These are phyloP conservation scores for Ichneumon xanthorius DNA, from an alignment of 2,888 invertebrate genomes.

Conservation along the genomic window DNA sequence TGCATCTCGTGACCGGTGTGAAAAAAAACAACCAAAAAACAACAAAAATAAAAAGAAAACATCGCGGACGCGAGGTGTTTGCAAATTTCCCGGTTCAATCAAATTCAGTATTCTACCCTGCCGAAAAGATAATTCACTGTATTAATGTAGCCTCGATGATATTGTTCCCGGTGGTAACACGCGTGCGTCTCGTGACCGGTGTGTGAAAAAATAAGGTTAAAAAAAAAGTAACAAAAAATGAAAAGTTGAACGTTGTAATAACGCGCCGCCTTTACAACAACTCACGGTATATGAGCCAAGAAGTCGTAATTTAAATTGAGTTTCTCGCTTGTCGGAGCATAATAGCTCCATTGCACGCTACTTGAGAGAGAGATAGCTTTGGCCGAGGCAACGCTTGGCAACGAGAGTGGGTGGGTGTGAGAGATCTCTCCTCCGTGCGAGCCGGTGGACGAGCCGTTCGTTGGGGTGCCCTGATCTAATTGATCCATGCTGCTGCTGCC, in stretches of 20 bases:
- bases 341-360: constrained; percentile 80
- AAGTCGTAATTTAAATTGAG: constrained; percentile 80
- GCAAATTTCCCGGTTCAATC: no score
- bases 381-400: constrained; percentile 48
- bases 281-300: constrained; percentile 37
- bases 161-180: constrained; percentile 4
- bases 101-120: not conserved
- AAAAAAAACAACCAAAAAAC: not conserved
- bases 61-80: no score
- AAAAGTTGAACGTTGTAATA: constrained; percentile 43
- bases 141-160: not conserved
- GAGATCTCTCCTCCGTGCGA: constrained; percentile 72
- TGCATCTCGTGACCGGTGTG: not conserved
- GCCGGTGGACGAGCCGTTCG: constrained; percentile 58
- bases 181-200: not conserved
- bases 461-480: constrained; percentile 83
- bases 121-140: not conserved
- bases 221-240: not conserved
- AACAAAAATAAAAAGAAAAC: no score
- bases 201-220: not conserved
- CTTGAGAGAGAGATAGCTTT: constrained; percentile 68
- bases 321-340: constrained; percentile 78
- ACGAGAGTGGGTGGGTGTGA: constrained; percentile 76
- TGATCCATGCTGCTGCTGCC: constrained; percentile 73
- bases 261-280: constrained; percentile 37